Base-by-base conservation (phyloP, 1,140 invertebrate species). In the Hesperophylax magnus region DNA sequence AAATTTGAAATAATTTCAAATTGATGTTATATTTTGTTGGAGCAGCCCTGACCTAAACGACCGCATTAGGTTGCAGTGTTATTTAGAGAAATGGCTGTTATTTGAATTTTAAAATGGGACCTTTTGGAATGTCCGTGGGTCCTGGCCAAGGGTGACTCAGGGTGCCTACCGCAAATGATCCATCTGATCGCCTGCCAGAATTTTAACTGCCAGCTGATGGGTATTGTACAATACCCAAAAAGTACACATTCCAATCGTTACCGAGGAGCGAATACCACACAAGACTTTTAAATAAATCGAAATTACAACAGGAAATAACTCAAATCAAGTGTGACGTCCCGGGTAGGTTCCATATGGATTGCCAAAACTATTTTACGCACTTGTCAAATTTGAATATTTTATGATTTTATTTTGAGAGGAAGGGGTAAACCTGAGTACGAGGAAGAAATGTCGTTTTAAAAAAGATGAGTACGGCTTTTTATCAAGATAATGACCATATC, bases 41-140 rank as follows among this genome's bases (percentile, higher is more conserved):
- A 53, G 8, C 69, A 72, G 27, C 69, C 69, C 69, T 72, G 27
- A 27, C 53, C 18, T 72, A 72, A 72, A 53, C 53, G 47, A 20
- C 53, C 5, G 47, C 22, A 72, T 54, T 72, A 72, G 24, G 47
- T 47, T 47, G 39, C 39, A 47, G 69, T 72, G 20, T 24, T 27
- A 53, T 54, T 56, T n/a, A 3, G 47, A 54, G 47, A 53, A 54
- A 72, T 56, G 20, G 27, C 17, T 72, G 69, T 72, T 72, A 72
- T 72, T 72, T 72, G 69, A 72, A 72, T 72, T 72, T n/a, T 31
- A 54, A 72, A 53, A 72, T 72, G 69, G 52, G 52, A 54, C 69
- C 24, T 22, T 72, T 72, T 54, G 8, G 52, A 27, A 22, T 71
- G 47, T 3, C 47, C 15, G 18, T 27, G 39, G 47, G 22, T 53